Evolutionary conservation across 2,113 vertebrate species (phyloP).

Genomic region (Vicugna pacos): DNA sequence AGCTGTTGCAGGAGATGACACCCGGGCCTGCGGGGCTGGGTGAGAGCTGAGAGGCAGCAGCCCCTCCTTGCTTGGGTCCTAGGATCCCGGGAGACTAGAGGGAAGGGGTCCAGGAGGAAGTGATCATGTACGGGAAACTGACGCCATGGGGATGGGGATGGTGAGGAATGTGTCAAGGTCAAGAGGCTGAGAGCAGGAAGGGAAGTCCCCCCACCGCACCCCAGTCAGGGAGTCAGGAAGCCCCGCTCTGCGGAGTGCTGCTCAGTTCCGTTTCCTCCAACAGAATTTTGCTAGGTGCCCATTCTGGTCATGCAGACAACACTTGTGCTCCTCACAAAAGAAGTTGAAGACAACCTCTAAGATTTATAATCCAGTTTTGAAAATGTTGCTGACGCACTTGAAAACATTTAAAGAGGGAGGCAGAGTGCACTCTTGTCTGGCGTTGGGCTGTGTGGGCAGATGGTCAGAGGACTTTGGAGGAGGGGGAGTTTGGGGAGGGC

Average conservation of each 20-base stretch:
- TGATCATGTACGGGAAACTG: neutral
- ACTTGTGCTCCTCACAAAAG: neutral
- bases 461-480: neutral
- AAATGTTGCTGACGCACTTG: neutral
- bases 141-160: neutral
- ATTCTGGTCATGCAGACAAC: neutral
- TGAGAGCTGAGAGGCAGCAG: conserved; percentile 65
- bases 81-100: neutral
- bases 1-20: conserved; percentile 80
- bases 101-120: conserved; percentile 5
- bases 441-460: neutral
- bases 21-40: conserved; percentile 69
- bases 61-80: conserved; percentile 59
- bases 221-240: neutral
- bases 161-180: neutral
- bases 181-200: neutral
- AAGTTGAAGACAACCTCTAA: neutral
- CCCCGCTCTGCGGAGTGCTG: neutral
- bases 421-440: neutral
- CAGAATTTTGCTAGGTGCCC: neutral
- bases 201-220: neutral
- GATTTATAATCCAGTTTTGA: neutral
- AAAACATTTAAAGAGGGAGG: neutral
- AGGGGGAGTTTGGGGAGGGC: neutral
- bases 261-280: neutral